Conservation (phyloP, 2,888 invertebrate genomes). For the Dasysyrphus albostriatus region DNA sequence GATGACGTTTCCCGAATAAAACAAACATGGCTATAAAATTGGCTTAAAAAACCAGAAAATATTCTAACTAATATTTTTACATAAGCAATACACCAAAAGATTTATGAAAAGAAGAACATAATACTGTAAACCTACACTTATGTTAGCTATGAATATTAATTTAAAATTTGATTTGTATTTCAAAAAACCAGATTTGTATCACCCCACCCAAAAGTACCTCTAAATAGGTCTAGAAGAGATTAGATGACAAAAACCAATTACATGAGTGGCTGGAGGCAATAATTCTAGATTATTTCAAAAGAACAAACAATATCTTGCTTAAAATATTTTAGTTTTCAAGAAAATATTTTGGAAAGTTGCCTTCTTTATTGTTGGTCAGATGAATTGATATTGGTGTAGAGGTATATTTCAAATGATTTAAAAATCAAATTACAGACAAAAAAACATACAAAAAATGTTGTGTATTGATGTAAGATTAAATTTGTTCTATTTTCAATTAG, state of each 20-base stretch:
- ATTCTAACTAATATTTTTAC: too few relatives aligned
- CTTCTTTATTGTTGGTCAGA: not conserved
- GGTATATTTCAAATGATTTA: not conserved
- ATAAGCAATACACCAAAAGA: not conserved
- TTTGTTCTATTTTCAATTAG: not conserved
- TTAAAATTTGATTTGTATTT: not conserved
- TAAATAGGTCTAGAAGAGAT: not conserved
- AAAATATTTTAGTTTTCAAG: not conserved
- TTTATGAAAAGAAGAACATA: not conserved
- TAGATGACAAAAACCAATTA: slow-evolving; percentile 24
- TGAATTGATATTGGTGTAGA: too few relatives aligned
- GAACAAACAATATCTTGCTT: not conserved
- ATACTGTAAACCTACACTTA: not conserved
- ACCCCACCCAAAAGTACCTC: not conserved
- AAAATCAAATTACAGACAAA: not conserved
- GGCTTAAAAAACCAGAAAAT: too few relatives aligned
- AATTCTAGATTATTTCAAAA: not conserved
- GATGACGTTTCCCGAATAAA: too few relatives aligned
- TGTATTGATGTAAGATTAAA: not conserved
- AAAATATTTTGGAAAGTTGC: not conserved
- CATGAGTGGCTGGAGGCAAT: not conserved
- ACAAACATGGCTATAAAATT: too few relatives aligned
- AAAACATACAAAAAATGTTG: too few relatives aligned
- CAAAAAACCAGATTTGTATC: not conserved
- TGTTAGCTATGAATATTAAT: not conserved